Base-by-base conservation (phyloP, 2,888 invertebrate genomes). In the Boloria euphrosyne region DNA sequence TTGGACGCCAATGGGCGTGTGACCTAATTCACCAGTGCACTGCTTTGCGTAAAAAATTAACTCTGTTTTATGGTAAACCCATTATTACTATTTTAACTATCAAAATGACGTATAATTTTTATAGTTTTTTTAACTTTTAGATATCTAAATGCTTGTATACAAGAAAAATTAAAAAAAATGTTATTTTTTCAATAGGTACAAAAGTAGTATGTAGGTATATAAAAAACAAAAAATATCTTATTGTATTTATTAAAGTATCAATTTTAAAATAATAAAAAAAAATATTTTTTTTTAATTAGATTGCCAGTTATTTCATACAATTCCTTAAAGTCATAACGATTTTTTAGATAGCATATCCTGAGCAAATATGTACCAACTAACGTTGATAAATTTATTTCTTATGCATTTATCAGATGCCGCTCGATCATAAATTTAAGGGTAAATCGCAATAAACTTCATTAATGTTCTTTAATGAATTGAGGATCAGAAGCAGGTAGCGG, bases 401-500 rank as follows among this genome's bases (percentile, higher is more conserved):
- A 85, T 59, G 1, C 31, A 90, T 90, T 87, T 88, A 88, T 89
- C 85, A 85, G 82, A 75, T 76, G 76, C 65, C 73, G 76, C 74
- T 72, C 74, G 77, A 74, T 77, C 80, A 86, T 89, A 90, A 89
- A 90, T 86, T 83, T 73, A 80, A 72, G 76, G 75, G 49, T 57
- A 64, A 63, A 71, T 79, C 76, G 82, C 81, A 81, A 87, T 89
- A 89, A 89, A 87, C 77, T 76, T 85, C 84, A 82, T 86, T 88
- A 88, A 89, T 86, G 80, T 78, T 75, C 82, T 74, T 81, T 88
- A 91, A 90, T 91, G 89, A 90, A 91, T 90, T 90, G 87, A 86
- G 82, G 79, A 80, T 80, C 81, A 74, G 84, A 84, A 83, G 84
- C 90, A 89, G 90, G 89, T 90, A 90, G 85, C 76, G 69, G 69